Base-by-base conservation (phyloP, 2,888 invertebrate species). In the Sinodicranocentrus sp. region DNA sequence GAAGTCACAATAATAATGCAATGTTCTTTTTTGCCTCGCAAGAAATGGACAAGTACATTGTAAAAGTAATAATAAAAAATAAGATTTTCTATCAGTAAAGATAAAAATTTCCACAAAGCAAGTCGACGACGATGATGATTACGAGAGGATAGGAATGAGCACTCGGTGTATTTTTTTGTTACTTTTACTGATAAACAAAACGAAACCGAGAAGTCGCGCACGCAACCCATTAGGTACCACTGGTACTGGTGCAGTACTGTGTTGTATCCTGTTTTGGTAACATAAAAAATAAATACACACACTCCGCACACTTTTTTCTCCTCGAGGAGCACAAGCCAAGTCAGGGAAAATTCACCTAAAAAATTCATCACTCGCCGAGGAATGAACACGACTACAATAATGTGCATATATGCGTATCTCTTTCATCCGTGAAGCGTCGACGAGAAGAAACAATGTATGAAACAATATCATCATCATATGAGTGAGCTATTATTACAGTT, bases 161-260 rank as follows among this genome's bases (percentile, higher is more conserved):
- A 26, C 26, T 61, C 3, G 10, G n/a, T 57, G 15, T 21, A 21
- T 43, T 77, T 77, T 44, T 39, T 48, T 77, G 54, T 59, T 70
- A 44, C 33, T 57, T 59, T 70, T 15, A 21, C 15, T 48, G 72
- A 71, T 80, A 80, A 80, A 78, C 70, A 61, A 76, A 63, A 70
- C 44, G n/a, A 61, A 61, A 71, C 28, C 28, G 28, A 48, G 17
- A 67, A 77, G 44, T n/a, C n/a, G 68, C 59, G 65, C 79, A 72
- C 79, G 79, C 72, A 80, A 80, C 72, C 72, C 79, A 80, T 80
- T 80, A 80, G 23, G 67, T 57, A 59, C 48, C 5, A 61, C 44
- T 61, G 61, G 61, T 61, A 25, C 28, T 25, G 63, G 48, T 48
- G n/a, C 13, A 10, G n/a, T 63, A 39, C 63, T 13, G 33, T 19